A percentile compares a stretch with the other conserved stretches of the same genome.
These are phyloP conservation scores for Pantherophis vulpinus DNA, from an alignment of 2,797 vertebrate species.

Conservation along the genomic window DNA sequence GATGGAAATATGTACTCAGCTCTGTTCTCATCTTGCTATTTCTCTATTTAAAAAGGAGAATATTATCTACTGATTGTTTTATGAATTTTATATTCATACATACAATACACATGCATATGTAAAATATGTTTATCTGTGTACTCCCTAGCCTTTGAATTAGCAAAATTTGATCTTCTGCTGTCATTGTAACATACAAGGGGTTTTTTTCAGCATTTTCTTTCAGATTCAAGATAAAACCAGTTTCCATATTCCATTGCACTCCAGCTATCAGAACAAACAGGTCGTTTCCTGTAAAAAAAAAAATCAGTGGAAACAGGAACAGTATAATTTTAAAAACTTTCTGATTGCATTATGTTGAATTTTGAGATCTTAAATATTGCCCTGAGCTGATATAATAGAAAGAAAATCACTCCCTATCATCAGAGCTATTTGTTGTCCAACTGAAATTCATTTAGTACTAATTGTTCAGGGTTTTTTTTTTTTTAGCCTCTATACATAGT, in stretches of 20 bases:
- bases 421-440: neutral
- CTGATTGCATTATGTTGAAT: neutral
- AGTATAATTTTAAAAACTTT: neutral
- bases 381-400: neutral
- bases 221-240: neutral
- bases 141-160: neutral
- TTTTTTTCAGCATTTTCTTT: neutral
- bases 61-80: neutral
- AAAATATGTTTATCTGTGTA: neutral
- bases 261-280: neutral
- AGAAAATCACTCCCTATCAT: neutral
- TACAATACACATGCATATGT: neutral
- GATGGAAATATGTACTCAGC: neutral
- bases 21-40: neutral
- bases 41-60: neutral
- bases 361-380: neutral
- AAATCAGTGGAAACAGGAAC: neutral
- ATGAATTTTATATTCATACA: neutral
- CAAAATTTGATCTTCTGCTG: neutral
- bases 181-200: neutral
- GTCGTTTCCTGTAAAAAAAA: neutral
- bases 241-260: neutral
- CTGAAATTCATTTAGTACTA: neutral
- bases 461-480: neutral
- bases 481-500: neutral